Conservation (phyloP, 1,140 invertebrate species). For the Zeugodacus cucurbitae region DNA sequence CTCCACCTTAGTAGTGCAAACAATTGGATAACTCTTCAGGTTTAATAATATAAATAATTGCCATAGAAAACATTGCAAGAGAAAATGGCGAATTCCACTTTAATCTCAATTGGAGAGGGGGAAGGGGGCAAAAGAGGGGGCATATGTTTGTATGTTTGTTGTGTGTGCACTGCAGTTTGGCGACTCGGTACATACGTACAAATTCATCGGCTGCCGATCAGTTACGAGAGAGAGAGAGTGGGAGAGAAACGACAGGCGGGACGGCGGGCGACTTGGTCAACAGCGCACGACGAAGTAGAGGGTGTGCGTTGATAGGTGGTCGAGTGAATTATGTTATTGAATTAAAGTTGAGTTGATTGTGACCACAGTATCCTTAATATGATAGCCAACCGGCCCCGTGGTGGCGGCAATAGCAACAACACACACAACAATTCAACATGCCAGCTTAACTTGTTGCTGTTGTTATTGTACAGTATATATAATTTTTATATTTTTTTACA, state of each 20-base stretch:
- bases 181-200: not conserved
- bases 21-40: constrained; percentile 44
- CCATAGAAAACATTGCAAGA: constrained; percentile 45
- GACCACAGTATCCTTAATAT: constrained; percentile 43
- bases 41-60: constrained; percentile 66
- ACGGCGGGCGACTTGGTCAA: no score
- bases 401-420: not conserved
- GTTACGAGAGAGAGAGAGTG: no score
- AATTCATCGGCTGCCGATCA: not conserved
- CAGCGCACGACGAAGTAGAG: no score
- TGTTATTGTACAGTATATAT: not conserved
- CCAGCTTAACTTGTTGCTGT: not conserved
- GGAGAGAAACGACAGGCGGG: not conserved
- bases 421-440: not conserved
- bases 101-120: not conserved
- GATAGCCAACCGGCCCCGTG: not conserved
- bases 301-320: constrained; percentile 7
- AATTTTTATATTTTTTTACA: not conserved
- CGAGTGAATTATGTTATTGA: constrained; percentile 65
- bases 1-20: constrained; percentile 5
- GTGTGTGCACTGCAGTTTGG: not conserved
- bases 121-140: not conserved
- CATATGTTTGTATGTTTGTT: not conserved
- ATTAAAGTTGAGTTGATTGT: constrained; percentile 65
- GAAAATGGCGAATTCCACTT: constrained; percentile 32